Evolutionary conservation across 2,113 vertebrate genomes (phyloP).

Genomic region (Mystacornis crossleyi): DNA sequence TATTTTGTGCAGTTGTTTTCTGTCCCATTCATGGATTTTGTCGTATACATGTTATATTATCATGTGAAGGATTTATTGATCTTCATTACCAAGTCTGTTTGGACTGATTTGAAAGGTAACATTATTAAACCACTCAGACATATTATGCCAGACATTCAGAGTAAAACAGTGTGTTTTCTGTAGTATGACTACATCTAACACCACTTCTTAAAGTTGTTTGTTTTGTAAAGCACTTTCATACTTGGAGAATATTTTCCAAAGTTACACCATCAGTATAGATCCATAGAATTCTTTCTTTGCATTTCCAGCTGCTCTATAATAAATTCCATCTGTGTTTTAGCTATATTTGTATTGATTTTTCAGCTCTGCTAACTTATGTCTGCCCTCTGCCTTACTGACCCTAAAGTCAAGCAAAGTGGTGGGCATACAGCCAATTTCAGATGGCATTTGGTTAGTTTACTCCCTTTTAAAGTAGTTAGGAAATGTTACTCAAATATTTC

Average conservation of each 20-base stretch:
- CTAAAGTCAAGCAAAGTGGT: conserved; percentile 28
- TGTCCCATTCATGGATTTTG: not conserved
- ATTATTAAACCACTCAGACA: not conserved
- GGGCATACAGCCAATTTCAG: conserved; percentile 35
- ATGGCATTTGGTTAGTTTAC: conserved; percentile 59
- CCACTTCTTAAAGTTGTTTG: not conserved
- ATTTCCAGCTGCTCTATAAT: conserved; percentile 11
- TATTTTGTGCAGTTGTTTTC: not conserved
- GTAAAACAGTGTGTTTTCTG: not conserved
- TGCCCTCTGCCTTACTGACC: conserved; percentile 27
- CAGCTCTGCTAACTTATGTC: not conserved
- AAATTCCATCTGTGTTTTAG: not conserved
- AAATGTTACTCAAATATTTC: conserved; percentile 65
- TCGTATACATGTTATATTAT: not conserved
- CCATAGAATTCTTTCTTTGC: not conserved
- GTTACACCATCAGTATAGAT: not conserved
- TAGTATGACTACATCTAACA: not conserved
- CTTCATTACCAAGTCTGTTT: not conserved
- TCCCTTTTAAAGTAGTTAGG: conserved; percentile 60
- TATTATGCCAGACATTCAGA: not conserved
- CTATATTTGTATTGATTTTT: conserved; percentile 28
- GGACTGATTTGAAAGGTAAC: not conserved
- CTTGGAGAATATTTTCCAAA: not conserved
- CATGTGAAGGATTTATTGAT: not conserved
- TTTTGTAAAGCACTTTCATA: not conserved